Evolutionary conservation across 2,888 invertebrate species (phyloP).

Genomic region (Synanthedon tipuliformis): DNA sequence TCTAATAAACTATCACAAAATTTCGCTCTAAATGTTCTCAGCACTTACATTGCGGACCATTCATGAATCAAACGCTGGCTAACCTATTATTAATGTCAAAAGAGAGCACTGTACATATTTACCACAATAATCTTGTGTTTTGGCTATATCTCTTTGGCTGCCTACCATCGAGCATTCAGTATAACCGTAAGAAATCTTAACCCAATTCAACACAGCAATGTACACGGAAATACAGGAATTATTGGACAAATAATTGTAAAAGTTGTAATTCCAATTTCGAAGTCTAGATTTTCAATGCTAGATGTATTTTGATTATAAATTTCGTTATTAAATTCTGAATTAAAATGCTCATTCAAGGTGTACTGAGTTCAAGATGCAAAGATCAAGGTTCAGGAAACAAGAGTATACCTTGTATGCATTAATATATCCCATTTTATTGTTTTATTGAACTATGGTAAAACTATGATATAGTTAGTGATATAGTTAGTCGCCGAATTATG

Average conservation of each 20-base stretch:
- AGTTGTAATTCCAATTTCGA: neutral
- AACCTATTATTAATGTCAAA: neutral
- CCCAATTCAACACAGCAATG: neutral
- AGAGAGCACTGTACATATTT: neutral
- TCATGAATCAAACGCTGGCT: neutral
- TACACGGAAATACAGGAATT: neutral
- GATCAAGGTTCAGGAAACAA: conserved; percentile 4
- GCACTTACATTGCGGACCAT: neutral
- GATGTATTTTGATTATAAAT: neutral
- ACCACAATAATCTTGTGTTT: neutral
- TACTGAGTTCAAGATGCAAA: neutral
- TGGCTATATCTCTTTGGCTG: neutral
- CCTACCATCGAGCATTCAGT: neutral
- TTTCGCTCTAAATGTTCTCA: neutral
- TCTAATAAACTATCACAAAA: neutral
- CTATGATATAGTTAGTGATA: no score
- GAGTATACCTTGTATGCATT: neutral
- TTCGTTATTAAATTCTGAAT: neutral
- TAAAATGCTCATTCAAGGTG: neutral
- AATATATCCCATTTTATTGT: no score
- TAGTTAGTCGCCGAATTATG: no score
- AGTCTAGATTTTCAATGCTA: neutral
- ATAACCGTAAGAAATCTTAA: neutral
- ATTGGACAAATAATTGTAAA: neutral
- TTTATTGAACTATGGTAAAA: no score